Percentiles rank a stretch among this genome's conserved stretches.
These are phyloP conservation scores for Tiliqua scincoides DNA, from an alignment of 2,113 vertebrate genomes.

Conservation along the genomic window DNA sequence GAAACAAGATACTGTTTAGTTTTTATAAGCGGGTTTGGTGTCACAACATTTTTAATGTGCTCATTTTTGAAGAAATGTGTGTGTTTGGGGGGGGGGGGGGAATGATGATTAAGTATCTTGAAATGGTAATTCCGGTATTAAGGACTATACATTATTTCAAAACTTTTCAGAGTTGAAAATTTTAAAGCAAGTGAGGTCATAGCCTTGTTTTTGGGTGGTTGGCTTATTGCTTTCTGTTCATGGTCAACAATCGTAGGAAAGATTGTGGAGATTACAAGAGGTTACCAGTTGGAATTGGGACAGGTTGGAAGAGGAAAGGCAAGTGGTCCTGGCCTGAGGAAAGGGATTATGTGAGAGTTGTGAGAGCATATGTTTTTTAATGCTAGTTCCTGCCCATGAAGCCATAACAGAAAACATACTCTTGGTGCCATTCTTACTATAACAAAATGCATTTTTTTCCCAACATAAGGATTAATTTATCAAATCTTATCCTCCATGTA, in stretches of 20 bases:
- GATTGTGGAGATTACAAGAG: background rate
- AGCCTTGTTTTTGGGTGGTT: background rate
- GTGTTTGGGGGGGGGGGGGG: too few species aligned
- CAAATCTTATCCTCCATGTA: background rate
- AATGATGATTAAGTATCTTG: background rate
- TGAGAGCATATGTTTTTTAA: background rate
- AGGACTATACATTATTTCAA: background rate
- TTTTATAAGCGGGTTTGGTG: background rate
- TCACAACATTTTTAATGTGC: background rate
- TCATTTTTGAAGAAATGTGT: background rate
- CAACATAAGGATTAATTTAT: background rate
- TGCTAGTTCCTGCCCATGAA: background rate
- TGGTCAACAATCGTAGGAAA: background rate
- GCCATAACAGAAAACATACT: background rate
- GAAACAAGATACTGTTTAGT: background rate
- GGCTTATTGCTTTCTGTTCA: background rate
- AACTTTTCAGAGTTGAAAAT: background rate
- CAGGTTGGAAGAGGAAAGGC: background rate
- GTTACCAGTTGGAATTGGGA: background rate
- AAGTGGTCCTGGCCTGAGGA: background rate
- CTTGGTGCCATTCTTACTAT: background rate
- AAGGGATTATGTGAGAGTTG: background rate
- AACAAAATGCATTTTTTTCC: background rate
- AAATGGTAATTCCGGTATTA: background rate
- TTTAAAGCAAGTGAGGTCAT: background rate